A percentile compares a stretch with the other conserved stretches of the same genome.
Conservation (phyloP, 2,113 vertebrate species). For the Chrysochloris asiatica region DNA sequence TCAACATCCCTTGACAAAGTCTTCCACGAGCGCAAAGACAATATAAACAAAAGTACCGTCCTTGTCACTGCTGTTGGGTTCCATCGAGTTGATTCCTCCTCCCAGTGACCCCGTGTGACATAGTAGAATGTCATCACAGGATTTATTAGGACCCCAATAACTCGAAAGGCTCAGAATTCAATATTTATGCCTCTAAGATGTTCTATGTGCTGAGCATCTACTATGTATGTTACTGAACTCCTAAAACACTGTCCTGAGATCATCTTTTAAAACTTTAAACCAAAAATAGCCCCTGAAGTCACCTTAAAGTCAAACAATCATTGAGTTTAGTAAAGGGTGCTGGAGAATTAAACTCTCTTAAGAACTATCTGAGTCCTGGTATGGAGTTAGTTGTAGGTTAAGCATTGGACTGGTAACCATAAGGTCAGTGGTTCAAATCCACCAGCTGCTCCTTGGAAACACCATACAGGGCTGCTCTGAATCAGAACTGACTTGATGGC, state of each 20-base stretch:
- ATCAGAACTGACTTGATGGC: too few species aligned
- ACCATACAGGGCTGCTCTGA: too few species aligned
- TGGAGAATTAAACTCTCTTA: too few species aligned
- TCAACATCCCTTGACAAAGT: background rate
- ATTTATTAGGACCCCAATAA: background rate
- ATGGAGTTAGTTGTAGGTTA: too few species aligned
- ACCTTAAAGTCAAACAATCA: background rate
- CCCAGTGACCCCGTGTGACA: background rate
- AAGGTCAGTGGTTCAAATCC: too few species aligned
- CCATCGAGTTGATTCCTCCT: background rate
- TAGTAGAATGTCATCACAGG: background rate
- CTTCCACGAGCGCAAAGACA: too few species aligned
- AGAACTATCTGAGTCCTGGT: too few species aligned
- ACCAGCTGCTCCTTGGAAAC: too few species aligned
- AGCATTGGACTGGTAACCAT: too few species aligned
- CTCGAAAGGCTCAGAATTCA: background rate
- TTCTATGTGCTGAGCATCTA: background rate
- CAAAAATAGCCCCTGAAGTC: background rate
- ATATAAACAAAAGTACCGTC: background rate
- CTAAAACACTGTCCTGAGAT: background rate
- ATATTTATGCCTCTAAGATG: background rate
- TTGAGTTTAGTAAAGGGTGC: background rate
- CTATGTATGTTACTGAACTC: background rate
- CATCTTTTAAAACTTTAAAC: background rate
- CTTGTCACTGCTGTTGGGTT: background rate